A percentile compares a stretch with the other conserved stretches of the same genome.
Conservation (phyloP, 2,113 vertebrate species). For the Lathamus discolor region DNA sequence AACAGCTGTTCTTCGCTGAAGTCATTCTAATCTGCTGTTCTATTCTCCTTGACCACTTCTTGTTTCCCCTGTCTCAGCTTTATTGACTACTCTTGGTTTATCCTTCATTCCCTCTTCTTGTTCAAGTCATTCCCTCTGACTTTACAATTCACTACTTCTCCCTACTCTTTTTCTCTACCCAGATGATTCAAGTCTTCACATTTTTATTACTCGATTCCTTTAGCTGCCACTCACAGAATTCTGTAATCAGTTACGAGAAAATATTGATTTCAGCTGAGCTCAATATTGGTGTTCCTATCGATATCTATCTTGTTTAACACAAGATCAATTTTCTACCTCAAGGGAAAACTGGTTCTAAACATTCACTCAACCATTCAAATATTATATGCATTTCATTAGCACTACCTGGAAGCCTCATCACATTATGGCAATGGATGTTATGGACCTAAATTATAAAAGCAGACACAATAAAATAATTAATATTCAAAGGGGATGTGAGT, state of each 20-base stretch:
- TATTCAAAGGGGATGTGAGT: neutral
- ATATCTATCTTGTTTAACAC: constrained; percentile 12
- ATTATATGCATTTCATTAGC: neutral
- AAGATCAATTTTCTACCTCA: constrained; percentile 23
- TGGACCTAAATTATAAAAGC: neutral
- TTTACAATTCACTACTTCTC: neutral
- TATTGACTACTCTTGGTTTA: neutral
- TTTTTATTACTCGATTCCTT: neutral
- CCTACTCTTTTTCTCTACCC: neutral
- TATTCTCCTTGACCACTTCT: neutral
- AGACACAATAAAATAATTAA: neutral
- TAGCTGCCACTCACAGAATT: neutral
- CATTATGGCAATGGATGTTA: neutral
- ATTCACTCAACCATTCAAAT: neutral
- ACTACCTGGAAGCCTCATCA: neutral
- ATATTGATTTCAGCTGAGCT: constrained; percentile 23
- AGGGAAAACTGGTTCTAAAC: neutral
- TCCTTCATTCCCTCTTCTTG: neutral
- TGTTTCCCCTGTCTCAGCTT: neutral
- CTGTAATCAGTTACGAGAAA: neutral
- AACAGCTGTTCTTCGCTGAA: neutral
- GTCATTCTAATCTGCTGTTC: neutral
- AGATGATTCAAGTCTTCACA: neutral
- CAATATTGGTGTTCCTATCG: neutral
- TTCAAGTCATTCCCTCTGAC: neutral